These are phyloP conservation scores for Mola mola DNA, from an alignment of 2,113 vertebrate species.

Conservation along the genomic window DNA sequence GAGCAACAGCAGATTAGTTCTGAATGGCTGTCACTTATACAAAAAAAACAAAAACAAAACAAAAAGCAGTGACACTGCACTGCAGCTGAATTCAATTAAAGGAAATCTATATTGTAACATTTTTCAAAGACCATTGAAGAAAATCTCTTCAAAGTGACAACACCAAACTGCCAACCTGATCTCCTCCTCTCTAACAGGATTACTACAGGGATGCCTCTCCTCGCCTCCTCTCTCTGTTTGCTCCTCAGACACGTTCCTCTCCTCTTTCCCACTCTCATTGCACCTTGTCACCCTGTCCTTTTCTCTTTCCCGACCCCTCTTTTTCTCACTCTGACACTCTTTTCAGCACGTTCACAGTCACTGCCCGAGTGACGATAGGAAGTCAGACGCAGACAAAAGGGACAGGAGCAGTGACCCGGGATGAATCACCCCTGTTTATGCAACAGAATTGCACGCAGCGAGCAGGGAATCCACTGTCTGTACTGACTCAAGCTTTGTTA, in stretches of 20 bases:
- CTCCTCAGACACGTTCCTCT: neutral
- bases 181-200: constrained; percentile 49
- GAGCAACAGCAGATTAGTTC: constrained; percentile 9
- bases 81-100: constrained; percentile 45
- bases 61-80: constrained; percentile 8
- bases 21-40: too few species aligned
- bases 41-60: constrained; percentile 2
- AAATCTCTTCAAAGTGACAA: constrained; percentile 45
- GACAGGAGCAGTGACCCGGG: constrained; percentile 8
- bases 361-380: constrained; percentile 31
- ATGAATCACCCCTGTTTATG: constrained; percentile 13
- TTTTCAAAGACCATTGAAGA: constrained; percentile 24
- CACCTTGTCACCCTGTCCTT: constrained; percentile 10
- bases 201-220: constrained; percentile 34
- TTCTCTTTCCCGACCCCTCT: neutral
- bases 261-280: constrained; percentile 15
- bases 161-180: constrained; percentile 30
- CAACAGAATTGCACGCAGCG: constrained; percentile 12
- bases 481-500: too few species aligned
- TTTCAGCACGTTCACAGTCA: constrained; percentile 44
- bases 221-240: constrained; percentile 15
- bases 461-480: too few species aligned
- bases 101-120: constrained; percentile 35
- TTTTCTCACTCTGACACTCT: constrained; percentile 32
- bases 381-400: constrained; percentile 36